These are phyloP conservation scores for Oryzias javanicus DNA, from an alignment of 2,113 vertebrate species.

Conservation along the genomic window DNA sequence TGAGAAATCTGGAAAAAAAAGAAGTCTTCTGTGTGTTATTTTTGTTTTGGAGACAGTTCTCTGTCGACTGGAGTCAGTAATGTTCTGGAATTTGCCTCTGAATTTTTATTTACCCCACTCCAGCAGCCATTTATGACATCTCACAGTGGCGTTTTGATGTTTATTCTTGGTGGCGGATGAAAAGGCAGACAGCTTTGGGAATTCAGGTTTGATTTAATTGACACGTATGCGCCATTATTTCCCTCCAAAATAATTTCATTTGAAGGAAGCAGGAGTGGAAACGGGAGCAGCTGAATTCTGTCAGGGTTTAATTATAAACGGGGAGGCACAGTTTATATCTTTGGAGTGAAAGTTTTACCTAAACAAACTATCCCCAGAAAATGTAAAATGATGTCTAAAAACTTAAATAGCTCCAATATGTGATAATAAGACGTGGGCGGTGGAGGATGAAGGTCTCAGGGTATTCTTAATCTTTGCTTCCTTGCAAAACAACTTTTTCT, in stretches of 20 bases:
- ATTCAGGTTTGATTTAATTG: constrained; percentile 25
- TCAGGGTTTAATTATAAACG: constrained; percentile 14
- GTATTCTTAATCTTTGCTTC: not conserved
- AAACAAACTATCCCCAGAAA: not conserved
- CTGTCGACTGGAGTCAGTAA: not conserved
- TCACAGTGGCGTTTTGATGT: not conserved
- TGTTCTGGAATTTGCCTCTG: too few species aligned
- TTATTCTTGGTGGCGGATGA: constrained; percentile 1
- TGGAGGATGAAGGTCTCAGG: constrained; percentile 2
- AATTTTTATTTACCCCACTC: too few species aligned
- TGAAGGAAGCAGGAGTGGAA: constrained; percentile 5
- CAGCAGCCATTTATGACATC: not conserved
- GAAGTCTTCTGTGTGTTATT: not conserved
- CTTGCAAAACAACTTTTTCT: constrained; percentile 5
- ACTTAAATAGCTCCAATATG: constrained; percentile 6
- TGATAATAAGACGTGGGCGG: constrained; percentile 5
- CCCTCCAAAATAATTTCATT: not conserved
- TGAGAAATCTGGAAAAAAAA: not conserved
- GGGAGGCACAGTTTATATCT: constrained; percentile 1
- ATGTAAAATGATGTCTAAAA: not conserved
- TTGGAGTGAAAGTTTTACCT: constrained; percentile 4
- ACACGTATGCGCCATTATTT: constrained; percentile 13
- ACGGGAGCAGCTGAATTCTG: constrained; percentile 9
- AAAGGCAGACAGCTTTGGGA: constrained; percentile 4
- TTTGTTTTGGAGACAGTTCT: not conserved